Evolutionary conservation across 2,888 invertebrate genomes (phyloP), one percentile per base, ranked within the genome.

Genomic region (Rugalucina vietnamica): DNA sequence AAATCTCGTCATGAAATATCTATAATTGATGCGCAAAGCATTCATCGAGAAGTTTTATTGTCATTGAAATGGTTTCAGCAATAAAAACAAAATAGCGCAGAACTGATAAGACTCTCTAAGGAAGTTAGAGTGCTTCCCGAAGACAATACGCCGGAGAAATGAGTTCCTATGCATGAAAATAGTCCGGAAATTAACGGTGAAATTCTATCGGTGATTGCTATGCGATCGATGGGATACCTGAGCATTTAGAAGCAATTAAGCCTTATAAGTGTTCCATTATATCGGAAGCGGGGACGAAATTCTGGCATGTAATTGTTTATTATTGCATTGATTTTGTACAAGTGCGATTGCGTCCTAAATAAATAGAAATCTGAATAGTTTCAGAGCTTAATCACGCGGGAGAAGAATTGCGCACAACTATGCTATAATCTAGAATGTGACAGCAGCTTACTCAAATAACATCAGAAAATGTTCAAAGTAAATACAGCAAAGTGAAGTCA

Each of bases 101-200:
- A 65, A 65, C 32, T 65, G 65, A 65, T 65, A 65, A 65, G 65
- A 65, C 29, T 65, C 65, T 65, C 65, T 18, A 18, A 32, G 65
- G 65, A 65, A 65, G 34, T 65, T 65, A 34, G 65, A 65, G 65
- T 65, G 65, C 65, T 65, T 65, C 65, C 32, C 65, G 18, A 65
- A 65, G 65, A 65, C 65, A 65, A 65, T 65, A 29, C 29, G 65
- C 32, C 65, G 65, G 65, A 32, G 65, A 65, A 65, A 65, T 12
- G 65, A 65, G 65, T 65, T 65, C 65, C 65, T 65, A 34, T 65
- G 65, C 65, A 65, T 65, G 65, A 65, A 65, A 65, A 32, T 65
- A 65, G 29, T 65, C 65, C 65, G 65, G 65, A 65, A 65, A 65
- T 65, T 65, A 65, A 65, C 21, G 65, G 65, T 65, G 65, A 65